A percentile compares a stretch with the other conserved stretches of the same genome.
Conservation (phyloP, 92 coral and sea anemone species). For the Palythoa grandis region DNA sequence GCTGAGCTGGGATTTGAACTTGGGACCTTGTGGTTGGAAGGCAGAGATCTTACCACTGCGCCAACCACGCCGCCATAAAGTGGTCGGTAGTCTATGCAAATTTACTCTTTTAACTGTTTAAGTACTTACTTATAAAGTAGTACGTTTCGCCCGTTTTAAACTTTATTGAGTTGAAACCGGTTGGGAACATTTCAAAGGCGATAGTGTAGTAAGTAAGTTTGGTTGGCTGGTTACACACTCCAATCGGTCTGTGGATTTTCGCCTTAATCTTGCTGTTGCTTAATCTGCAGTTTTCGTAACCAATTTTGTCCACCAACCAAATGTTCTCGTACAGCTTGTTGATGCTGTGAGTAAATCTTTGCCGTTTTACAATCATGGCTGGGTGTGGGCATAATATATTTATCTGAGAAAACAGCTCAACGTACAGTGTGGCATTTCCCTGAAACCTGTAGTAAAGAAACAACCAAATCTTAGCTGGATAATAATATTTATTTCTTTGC, state of each 20-base stretch:
- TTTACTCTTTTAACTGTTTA: neutral
- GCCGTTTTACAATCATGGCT: conserved; percentile 58
- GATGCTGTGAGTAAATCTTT: conserved; percentile 39
- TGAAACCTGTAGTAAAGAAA: conserved; percentile 32
- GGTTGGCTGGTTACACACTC: conserved; percentile 60
- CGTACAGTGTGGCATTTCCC: conserved; percentile 38
- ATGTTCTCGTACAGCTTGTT: conserved; percentile 70
- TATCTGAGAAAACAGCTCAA: conserved; percentile 46
- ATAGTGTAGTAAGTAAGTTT: conserved; percentile 51
- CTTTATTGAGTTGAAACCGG: neutral
- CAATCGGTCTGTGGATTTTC: conserved; percentile 36
- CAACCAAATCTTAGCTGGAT: neutral
- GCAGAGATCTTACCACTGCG: no score
- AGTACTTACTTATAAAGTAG: conserved; percentile 69
- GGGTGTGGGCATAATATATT: conserved; percentile 76
- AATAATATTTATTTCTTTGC: no score
- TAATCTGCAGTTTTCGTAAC: conserved; percentile 66
- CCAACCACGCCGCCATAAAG: no score
- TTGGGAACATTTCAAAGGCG: conserved; percentile 23
- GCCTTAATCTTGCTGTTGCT: neutral
- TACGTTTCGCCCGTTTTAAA: conserved; percentile 66
- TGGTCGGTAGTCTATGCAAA: no score
- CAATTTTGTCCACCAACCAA: conserved; percentile 73
- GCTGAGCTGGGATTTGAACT: no score
- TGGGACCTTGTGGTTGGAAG: no score